A percentile compares a stretch with the other conserved stretches of the same genome.
Conservation (phyloP, 2,797 vertebrate genomes). For the Carapus acus region DNA sequence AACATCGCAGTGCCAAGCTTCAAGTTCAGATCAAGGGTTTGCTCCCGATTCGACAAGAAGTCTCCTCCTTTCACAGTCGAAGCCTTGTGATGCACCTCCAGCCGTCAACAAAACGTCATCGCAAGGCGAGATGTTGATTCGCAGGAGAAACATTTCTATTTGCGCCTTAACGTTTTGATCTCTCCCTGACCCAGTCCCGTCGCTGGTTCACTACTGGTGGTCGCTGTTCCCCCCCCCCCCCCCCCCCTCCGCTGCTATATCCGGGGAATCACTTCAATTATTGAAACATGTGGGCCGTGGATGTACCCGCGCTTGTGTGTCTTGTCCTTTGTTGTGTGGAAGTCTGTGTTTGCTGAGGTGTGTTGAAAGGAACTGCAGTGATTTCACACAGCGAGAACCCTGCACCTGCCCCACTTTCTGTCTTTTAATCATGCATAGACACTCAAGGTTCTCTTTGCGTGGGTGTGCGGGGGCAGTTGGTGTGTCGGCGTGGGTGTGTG, state of each 20-base stretch:
- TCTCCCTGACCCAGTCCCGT: too few species aligned
- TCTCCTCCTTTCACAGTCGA: too few species aligned
- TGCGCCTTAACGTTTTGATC: too few species aligned
- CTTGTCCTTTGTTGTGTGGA: not conserved
- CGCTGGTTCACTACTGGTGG: conserved; percentile 25
- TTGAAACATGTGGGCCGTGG: conserved; percentile 33
- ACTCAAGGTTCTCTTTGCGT: conserved; percentile 44
- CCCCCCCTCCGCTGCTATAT: conserved; percentile 26
- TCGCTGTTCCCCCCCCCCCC: conserved; percentile 1
- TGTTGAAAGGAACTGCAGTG: conserved; percentile 43
- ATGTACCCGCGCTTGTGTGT: conserved; percentile 11
- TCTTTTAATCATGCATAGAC: conserved; percentile 68
- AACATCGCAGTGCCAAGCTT: too few species aligned
- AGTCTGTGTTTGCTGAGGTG: conserved; percentile 17
- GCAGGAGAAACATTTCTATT: too few species aligned
- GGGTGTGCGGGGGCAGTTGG: conserved; percentile 1
- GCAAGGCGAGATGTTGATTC: too few species aligned
- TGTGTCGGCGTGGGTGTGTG: not conserved
- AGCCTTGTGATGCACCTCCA: too few species aligned
- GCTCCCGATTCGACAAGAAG: too few species aligned
- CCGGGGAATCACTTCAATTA: conserved; percentile 42
- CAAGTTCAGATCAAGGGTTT: too few species aligned
- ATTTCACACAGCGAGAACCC: conserved; percentile 49
- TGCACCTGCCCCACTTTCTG: conserved; percentile 61
- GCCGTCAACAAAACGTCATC: too few species aligned